Evolutionary conservation across 2,113 vertebrate species (phyloP).

Genomic region (Symphodus melops): DNA sequence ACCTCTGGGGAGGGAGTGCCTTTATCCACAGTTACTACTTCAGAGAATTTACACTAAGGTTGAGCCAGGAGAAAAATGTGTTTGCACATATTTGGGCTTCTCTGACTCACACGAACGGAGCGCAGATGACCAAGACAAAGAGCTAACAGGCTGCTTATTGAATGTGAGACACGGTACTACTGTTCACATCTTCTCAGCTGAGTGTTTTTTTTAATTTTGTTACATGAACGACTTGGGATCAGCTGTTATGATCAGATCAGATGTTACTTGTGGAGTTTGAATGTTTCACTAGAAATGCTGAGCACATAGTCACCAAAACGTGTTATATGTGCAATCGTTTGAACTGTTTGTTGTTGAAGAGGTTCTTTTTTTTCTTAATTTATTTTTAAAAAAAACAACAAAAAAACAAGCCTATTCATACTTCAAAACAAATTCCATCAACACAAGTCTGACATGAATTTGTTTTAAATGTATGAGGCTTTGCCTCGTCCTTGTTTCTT

Average conservation of each 20-base stretch:
- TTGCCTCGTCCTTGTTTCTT: neutral
- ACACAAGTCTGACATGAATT: neutral
- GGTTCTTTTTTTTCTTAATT: constrained; percentile 21
- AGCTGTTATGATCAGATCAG: too few species aligned
- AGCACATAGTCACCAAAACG: neutral
- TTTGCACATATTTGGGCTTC: neutral
- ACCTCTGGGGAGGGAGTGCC: constrained; percentile 40
- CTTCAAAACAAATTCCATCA: too few species aligned
- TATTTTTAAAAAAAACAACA: too few species aligned
- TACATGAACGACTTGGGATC: neutral
- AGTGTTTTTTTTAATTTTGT: neutral
- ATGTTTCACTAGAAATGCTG: neutral
- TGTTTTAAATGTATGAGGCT: too few species aligned
- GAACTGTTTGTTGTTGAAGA: neutral
- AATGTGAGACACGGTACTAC: constrained; percentile 27
- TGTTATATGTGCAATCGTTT: neutral
- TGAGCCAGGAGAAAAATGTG: neutral
- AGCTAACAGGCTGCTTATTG: too few species aligned
- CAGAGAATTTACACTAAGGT: constrained; percentile 40
- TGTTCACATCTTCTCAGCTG: neutral
- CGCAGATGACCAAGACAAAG: neutral
- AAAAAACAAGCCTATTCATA: too few species aligned
- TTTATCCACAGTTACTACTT: constrained; percentile 65
- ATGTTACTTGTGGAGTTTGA: neutral
- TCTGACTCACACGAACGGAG: neutral